Evolutionary conservation across 2,888 invertebrate species (phyloP).

Genomic region (Sminthurides aquaticus): DNA sequence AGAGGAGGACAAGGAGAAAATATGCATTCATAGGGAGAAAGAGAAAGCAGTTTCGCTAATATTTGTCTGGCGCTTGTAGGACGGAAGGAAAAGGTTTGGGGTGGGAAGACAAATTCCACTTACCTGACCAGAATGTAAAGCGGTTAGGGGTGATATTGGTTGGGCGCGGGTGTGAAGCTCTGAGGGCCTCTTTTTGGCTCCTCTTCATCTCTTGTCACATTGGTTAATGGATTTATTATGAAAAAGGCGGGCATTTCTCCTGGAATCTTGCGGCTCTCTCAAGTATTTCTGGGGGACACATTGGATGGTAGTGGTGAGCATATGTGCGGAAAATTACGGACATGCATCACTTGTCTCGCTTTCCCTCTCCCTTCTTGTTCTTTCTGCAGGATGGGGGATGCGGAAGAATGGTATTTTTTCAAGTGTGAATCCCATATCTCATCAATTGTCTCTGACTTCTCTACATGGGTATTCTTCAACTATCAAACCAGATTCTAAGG

Average conservation of each 20-base stretch:
- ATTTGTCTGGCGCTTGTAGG: too few relatives aligned
- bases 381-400: neutral
- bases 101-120: conserved; percentile 34
- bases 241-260: neutral
- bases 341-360: conserved; percentile 3
- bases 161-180: neutral
- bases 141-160: neutral
- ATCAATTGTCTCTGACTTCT: conserved; percentile 1
- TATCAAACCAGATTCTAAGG: too few relatives aligned
- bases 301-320: neutral
- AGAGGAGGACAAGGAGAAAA: too few relatives aligned
- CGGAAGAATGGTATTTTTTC: conserved; percentile 1
- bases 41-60: too few relatives aligned
- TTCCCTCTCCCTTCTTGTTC: too few relatives aligned
- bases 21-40: too few relatives aligned
- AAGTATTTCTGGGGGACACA: neutral
- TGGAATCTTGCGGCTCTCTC: neutral
- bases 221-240: conserved; percentile 7
- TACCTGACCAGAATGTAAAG: conserved; percentile 39
- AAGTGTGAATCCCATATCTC: conserved; percentile 1
- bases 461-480: too few relatives aligned
- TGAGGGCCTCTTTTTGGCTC: too few relatives aligned
- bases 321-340: conserved; percentile 8
- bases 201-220: conserved; percentile 6
- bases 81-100: conserved; percentile 7